These are phyloP conservation scores for Tyto alba DNA, from an alignment of 2,113 vertebrate genomes.

Conservation along the genomic window DNA sequence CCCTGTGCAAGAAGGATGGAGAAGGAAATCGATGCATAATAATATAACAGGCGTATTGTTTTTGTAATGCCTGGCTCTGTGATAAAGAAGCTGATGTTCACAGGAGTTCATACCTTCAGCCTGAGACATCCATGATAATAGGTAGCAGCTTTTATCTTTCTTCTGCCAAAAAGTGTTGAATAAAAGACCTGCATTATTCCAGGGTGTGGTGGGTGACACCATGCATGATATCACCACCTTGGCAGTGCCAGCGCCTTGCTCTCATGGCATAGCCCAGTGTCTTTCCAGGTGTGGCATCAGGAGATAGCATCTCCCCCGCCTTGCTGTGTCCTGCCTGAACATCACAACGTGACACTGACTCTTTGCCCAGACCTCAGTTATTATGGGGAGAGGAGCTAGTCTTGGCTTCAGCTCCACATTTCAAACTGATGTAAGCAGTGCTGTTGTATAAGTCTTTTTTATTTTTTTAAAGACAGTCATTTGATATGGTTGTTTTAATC, in stretches of 20 bases:
- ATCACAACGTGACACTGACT: neutral
- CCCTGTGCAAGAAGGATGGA: neutral
- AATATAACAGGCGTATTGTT: neutral
- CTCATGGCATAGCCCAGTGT: neutral
- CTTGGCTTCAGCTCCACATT: neutral
- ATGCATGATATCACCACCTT: neutral
- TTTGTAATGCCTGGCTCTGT: neutral
- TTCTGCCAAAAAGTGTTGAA: neutral
- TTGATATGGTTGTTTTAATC: neutral
- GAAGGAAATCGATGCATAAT: neutral
- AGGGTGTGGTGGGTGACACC: slow-evolving; percentile 41
- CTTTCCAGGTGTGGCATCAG: slow-evolving; percentile 14
- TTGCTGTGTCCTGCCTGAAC: slow-evolving; percentile 2
- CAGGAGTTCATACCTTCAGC: neutral
- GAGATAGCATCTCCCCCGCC: neutral
- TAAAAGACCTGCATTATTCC: neutral
- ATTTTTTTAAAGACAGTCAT: neutral
- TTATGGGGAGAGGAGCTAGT: neutral
- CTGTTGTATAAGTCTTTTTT: neutral
- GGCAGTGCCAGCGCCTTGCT: neutral
- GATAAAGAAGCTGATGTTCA: neutral
- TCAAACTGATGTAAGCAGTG: neutral
- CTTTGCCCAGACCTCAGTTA: neutral
- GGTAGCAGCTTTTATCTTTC: neutral
- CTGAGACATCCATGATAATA: neutral